A percentile compares a stretch with the other conserved stretches of the same genome.
Conservation (phyloP, 2,888 invertebrate genomes). For the Cerastoderma edule region DNA sequence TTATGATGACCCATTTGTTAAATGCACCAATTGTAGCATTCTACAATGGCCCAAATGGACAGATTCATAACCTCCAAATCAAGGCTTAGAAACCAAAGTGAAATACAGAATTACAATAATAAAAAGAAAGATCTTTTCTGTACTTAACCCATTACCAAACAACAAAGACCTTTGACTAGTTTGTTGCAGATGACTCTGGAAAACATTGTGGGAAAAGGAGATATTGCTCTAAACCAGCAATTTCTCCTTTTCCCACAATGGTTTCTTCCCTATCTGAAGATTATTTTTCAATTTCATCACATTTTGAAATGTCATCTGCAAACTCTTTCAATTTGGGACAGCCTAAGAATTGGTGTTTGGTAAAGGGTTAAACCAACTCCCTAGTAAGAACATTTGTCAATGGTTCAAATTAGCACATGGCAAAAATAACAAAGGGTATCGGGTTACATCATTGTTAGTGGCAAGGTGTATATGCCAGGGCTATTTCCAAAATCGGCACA, state of each 20-base stretch:
- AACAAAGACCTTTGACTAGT: background rate
- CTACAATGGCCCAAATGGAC: too few relatives aligned
- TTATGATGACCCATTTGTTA: too few relatives aligned
- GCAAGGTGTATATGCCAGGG: too few relatives aligned
- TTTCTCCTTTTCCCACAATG: background rate
- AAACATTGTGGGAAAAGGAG: slow-evolving; percentile 15
- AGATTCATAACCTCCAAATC: too few relatives aligned
- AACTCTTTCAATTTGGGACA: background rate
- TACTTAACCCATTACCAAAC: slow-evolving; percentile 17
- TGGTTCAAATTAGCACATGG: background rate
- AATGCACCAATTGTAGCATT: too few relatives aligned
- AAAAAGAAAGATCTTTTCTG: too few relatives aligned
- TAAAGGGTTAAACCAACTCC: too few relatives aligned
- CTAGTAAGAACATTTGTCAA: background rate
- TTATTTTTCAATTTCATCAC: background rate
- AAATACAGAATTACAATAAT: too few relatives aligned
- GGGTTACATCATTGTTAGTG: too few relatives aligned
- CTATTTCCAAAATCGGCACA: too few relatives aligned
- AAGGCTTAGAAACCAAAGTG: too few relatives aligned
- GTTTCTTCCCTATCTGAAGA: background rate
- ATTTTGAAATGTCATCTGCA: background rate
- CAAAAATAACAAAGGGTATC: background rate
- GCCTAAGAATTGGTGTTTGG: background rate
- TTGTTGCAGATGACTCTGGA: background rate
- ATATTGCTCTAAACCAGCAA: slow-evolving; percentile 1